Evolutionary conservation across 2,888 invertebrate genomes (phyloP).

Genomic region (Himalopsyche japonica): DNA sequence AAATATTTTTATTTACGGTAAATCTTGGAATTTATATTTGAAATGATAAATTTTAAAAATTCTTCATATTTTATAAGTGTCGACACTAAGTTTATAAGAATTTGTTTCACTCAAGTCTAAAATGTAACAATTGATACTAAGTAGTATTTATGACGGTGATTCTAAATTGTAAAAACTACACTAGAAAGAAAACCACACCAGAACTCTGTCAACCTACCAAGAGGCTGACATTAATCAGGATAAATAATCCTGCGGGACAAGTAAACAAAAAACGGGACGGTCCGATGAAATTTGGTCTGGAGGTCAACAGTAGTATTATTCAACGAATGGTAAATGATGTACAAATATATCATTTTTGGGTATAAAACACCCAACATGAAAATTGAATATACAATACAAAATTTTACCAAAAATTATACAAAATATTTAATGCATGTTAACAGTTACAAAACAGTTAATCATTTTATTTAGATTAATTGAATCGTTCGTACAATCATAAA

Average conservation of each 20-base stretch:
- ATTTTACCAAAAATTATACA: too few species aligned
- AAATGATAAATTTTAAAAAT: neutral
- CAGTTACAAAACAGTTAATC: too few species aligned
- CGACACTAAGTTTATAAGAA: neutral
- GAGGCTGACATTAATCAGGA: neutral
- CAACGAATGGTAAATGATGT: neutral
- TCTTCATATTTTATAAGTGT: neutral
- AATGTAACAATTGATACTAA: neutral
- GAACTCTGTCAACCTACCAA: neutral
- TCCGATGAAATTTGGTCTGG: neutral
- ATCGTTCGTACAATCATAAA: too few species aligned
- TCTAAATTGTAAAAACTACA: neutral
- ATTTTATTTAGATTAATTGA: too few species aligned
- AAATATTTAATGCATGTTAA: too few species aligned
- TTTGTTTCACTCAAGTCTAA: neutral
- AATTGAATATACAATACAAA: too few species aligned
- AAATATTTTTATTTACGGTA: too few species aligned
- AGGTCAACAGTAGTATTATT: neutral
- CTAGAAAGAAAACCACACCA: neutral
- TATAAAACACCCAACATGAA: too few species aligned
- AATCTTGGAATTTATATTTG: too few species aligned
- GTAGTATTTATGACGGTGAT: neutral
- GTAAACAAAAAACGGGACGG: neutral
- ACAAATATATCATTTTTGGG: too few species aligned
- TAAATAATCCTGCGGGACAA: neutral